Base-by-base conservation (phyloP, 2,888 invertebrate genomes). In the Anagyrus pseudococci region DNA sequence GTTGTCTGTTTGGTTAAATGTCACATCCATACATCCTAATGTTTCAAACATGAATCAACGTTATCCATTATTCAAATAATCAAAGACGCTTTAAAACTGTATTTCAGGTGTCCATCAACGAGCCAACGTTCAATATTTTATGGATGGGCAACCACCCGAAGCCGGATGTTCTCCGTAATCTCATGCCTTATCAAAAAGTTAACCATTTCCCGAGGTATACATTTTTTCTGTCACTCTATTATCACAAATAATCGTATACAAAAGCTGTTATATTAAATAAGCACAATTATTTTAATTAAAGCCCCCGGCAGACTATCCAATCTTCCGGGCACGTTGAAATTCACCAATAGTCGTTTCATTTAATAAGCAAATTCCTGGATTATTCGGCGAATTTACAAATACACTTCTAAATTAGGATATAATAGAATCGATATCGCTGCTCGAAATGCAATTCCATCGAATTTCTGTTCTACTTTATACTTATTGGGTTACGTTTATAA, bases 111-210 rank as follows among this genome's bases (percentile, higher is more conserved):
- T 82, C 88, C 58, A 88, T 89, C 60, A 91, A 91, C 76, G 87
- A 88, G 58, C 83, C 85, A 25, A 88, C 89, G 76, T 96, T 91
- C 81, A 96, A 94, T 81, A 82, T 97, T 47, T 81, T 96, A 55
- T 97, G 97, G 97, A 93, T 95, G 33, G 96, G 96, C 25, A 88
- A 92, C 47, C 96, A 96, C 77, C 91, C 96, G 29, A 96, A 96
- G 79, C 93, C 96, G 25, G 94, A 95, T 73, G 88, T 92, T 17
- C 83, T 96, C 58, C 85, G 94, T 69, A 87, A 89, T 50, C 82
- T 96, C 71, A 86, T 89, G 49, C 88, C 92, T n/a, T 92, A 94
- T 81, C 98, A 98, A 82, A 87, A 96, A 75, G 92, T 97, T 62
- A 98, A 98, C 80, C 97, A 98, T 82, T 98, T 98, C 80, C 97